phyloP scores from a whole-genome alignment of 2,888 invertebrate genomes.

The Zeuzera pyrina region DNA sequence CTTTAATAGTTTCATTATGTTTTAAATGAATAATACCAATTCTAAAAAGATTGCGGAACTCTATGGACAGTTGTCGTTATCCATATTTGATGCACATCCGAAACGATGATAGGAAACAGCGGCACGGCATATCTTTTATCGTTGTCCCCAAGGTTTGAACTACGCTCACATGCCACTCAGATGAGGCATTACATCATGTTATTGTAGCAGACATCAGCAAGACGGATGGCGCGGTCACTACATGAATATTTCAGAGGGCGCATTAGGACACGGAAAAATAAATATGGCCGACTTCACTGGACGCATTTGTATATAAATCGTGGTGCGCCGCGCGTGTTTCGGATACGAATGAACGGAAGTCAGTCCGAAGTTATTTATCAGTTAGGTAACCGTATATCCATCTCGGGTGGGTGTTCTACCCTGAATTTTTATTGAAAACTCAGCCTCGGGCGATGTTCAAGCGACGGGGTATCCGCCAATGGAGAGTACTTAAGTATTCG shows the following conservation, averaged over 20 bases:
- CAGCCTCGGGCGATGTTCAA: slow-evolving; percentile 11
- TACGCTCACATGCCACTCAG: slow-evolving; percentile 12
- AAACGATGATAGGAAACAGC: too few species aligned
- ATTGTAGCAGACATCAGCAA: slow-evolving; percentile 52
- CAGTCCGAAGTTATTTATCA: slow-evolving; percentile 46
- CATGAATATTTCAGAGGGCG: slow-evolving; percentile 67
- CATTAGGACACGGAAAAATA: slow-evolving; percentile 67
- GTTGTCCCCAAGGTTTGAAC: slow-evolving; percentile 1
- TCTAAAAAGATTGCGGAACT: too few species aligned
- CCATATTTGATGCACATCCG: too few species aligned
- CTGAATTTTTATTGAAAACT: slow-evolving; percentile 50
- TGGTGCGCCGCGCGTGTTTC: slow-evolving; percentile 49
- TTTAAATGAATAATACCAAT: too few species aligned
- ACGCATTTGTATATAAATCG: slow-evolving; percentile 67
- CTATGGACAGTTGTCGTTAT: too few species aligned
- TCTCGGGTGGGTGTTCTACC: slow-evolving; percentile 28
- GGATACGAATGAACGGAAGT: slow-evolving; percentile 40
- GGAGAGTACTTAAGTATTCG: too few species aligned
- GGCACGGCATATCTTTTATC: slow-evolving; percentile 1
- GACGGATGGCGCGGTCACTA: slow-evolving; percentile 58
- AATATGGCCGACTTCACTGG: slow-evolving; percentile 60
- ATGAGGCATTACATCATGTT: slow-evolving; percentile 42
- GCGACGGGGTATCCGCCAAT: too few species aligned
- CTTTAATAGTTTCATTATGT: too few species aligned
- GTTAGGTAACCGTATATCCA: slow-evolving; percentile 49